Base-by-base conservation (phyloP, 2,797 vertebrate species). In the Tapirus indicus region DNA sequence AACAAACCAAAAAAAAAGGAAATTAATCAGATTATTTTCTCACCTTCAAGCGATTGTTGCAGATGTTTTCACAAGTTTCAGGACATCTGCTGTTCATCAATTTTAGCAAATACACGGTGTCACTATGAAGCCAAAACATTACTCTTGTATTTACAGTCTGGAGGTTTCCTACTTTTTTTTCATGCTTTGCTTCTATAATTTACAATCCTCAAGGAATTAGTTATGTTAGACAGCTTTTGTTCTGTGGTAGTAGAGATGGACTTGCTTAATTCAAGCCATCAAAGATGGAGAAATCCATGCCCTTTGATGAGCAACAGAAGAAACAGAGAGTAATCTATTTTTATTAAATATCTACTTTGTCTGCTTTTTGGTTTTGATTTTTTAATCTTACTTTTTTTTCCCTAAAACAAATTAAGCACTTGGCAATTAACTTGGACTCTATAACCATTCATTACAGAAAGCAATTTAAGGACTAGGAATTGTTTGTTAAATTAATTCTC, bases 41-140 rank as follows among this genome's bases (percentile, higher is more conserved):
- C 91, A 92, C 86, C 91, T 96, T 95, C 25, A 66, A 77, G 91
- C 41, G 68, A 90, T 72, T 77, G 44, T 74, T 91, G 87, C 89
- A 96, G 94, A 85, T 93, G 77, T 97, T 97, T 96, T 90, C 86
- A 95, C 82, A 97, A 88, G 60, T 93, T 89, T 84, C 49, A 14
- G 25, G 88, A 85, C 96, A 98, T 97, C 97, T 98, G 97, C 88
- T 97, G 44, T 74, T 89, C 96, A 95, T 98, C 97, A 97, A 32
- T 92, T 95, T 66, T 88, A 77, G n/a, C 69, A 95, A 96, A 96
- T 47, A 68, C n/a, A 79, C n/a, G 17, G 62, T 91, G 79, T 97
- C 93, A 85, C 38, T 85, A 8, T 71, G 83, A 97, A 97, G 74
- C 49, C 68, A 92, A 58, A 29, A n/a, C 72, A 16, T 74, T 49